A percentile compares a stretch with the other conserved stretches of the same genome.
phyloP scores from a whole-genome alignment of 2,797 vertebrate genomes.

The Sebastes itinus region DNA sequence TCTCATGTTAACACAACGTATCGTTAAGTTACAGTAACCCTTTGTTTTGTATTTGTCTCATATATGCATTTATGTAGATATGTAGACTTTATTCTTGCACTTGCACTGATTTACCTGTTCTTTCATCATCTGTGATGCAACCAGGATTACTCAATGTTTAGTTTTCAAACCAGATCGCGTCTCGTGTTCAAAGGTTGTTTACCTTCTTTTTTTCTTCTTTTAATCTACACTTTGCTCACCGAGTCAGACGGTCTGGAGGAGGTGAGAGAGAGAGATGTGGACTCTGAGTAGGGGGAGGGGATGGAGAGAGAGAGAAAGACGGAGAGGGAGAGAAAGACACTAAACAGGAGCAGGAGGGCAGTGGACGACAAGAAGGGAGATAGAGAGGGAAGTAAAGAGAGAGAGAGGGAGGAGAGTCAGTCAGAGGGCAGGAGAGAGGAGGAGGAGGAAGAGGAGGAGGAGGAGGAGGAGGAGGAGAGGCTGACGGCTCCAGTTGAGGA shows the following conservation, averaged over 20 bases:
- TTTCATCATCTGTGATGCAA: background rate
- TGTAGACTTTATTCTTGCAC: background rate
- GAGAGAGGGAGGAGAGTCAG: background rate
- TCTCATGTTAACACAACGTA: fast-evolving
- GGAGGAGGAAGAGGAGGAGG: too few species aligned
- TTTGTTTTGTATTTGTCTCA: background rate
- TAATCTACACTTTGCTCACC: background rate
- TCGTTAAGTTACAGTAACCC: background rate
- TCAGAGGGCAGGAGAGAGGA: conserved; percentile 10
- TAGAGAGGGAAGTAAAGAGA: background rate
- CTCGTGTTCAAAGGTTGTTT: background rate
- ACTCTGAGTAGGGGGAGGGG: background rate
- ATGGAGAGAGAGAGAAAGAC: background rate
- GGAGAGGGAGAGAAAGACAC: conserved; percentile 7
- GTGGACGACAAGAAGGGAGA: conserved; percentile 3
- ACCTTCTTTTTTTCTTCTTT: background rate
- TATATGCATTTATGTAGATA: background rate
- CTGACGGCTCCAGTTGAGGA: conserved; percentile 63
- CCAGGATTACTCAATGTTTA: background rate
- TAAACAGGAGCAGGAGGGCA: background rate
- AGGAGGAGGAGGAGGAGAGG: conserved; percentile 34
- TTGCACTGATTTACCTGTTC: background rate
- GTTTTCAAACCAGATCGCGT: background rate
- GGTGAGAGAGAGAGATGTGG: background rate
- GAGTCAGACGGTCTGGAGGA: conserved; percentile 9